A percentile compares a stretch with the other conserved stretches of the same genome.
phyloP scores from a whole-genome alignment of 2,113 vertebrate genomes.

The Chrysemys picta region DNA sequence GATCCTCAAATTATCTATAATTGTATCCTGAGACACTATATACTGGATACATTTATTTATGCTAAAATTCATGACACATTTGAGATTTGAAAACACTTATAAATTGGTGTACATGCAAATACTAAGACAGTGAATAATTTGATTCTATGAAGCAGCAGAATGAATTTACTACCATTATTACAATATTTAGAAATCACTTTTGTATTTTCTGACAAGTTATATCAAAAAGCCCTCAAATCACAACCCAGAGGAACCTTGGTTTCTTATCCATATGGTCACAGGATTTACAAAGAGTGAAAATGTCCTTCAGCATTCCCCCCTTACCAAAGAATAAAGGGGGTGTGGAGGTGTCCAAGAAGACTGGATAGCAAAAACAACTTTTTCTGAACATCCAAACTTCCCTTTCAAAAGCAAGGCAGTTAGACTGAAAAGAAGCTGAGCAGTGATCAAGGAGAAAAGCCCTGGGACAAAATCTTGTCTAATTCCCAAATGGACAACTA shows the following conservation, averaged over 20 bases:
- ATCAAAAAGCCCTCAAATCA: conserved; percentile 21
- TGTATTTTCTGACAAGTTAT: neutral
- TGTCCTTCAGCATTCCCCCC: conserved; percentile 38
- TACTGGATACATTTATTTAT: neutral
- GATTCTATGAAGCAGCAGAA: neutral
- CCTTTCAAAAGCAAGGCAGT: conserved; percentile 37
- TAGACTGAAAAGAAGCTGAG: neutral
- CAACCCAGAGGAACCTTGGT: neutral
- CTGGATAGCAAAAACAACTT: conserved; percentile 38
- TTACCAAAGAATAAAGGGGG: neutral
- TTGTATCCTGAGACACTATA: neutral
- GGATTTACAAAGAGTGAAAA: conserved; percentile 55
- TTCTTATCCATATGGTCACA: conserved; percentile 32
- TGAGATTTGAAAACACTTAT: conserved; percentile 17
- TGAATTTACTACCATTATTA: neutral
- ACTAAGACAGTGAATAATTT: neutral
- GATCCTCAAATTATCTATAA: neutral
- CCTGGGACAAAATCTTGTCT: neutral
- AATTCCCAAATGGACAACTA: neutral
- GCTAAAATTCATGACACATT: conserved; percentile 4
- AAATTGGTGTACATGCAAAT: conserved; percentile 7
- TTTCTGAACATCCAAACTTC: conserved; percentile 7
- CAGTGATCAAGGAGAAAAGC: neutral
- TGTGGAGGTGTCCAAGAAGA: neutral
- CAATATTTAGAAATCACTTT: neutral